phyloP scores from a whole-genome alignment of 2,113 vertebrate species.

The Empidonax alnorum region DNA sequence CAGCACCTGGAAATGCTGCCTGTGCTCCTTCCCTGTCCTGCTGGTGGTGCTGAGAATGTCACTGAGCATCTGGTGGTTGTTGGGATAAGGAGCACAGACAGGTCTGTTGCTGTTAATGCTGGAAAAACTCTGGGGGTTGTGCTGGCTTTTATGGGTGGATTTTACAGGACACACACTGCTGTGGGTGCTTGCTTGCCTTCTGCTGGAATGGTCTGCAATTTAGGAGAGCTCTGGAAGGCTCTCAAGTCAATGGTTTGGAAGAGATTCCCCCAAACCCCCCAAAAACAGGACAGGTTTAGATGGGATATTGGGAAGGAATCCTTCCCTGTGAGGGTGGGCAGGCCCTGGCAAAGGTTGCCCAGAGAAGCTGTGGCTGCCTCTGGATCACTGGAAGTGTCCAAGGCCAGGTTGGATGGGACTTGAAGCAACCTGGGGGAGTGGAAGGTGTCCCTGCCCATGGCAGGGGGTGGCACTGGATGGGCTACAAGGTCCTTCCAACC shows the following conservation, averaged over 20 bases:
- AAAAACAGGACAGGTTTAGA: fast-evolving
- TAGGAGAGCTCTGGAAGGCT: neutral
- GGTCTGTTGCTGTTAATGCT: neutral
- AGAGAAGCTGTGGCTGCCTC: neutral
- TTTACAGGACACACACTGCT: neutral
- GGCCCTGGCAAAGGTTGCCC: neutral
- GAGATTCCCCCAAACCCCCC: neutral
- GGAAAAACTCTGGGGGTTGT: neutral
- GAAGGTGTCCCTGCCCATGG: neutral
- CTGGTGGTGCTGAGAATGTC: neutral
- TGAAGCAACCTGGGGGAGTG: neutral
- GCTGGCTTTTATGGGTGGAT: neutral
- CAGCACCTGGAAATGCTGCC: neutral
- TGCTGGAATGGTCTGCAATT: neutral
- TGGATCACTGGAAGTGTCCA: neutral
- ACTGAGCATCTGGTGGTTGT: neutral
- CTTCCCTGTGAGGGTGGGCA: fast-evolving
- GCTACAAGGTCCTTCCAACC: neutral
- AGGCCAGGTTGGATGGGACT: neutral
- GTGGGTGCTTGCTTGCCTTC: neutral
- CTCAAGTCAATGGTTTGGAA: fast-evolving
- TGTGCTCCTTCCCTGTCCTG: fast-evolving
- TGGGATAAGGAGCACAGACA: neutral
- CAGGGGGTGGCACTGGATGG: neutral
- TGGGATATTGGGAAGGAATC: neutral